These are phyloP conservation scores for Phasia obesa DNA, from an alignment of 2,888 invertebrate species.

Conservation along the genomic window DNA sequence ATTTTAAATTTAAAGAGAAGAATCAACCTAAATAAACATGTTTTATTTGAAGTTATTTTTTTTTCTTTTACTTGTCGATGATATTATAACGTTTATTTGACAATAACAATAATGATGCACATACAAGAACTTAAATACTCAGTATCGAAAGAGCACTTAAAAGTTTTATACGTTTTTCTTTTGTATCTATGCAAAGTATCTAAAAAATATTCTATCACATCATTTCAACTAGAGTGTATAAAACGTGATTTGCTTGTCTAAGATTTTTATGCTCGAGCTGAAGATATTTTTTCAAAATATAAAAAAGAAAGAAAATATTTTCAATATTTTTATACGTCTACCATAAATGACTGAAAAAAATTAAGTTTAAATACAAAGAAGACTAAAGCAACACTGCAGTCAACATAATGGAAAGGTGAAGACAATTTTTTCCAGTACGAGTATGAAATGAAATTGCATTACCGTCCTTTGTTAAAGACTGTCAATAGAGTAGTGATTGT, in stretches of 20 bases:
- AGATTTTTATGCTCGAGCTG: conserved; percentile 33
- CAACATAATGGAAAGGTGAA: conserved; percentile 15
- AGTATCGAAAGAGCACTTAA: conserved; percentile 41
- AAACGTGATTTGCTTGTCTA: conserved; percentile 68
- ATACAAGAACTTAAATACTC: conserved; percentile 12
- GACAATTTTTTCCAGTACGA: too few species aligned
- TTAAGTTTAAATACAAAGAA: conserved; percentile 40
- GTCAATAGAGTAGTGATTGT: conserved; percentile 51
- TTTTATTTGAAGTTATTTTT: conserved; percentile 45
- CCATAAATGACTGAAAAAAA: conserved; percentile 12
- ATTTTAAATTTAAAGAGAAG: conserved; percentile 34
- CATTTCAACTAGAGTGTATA: conserved; percentile 52
- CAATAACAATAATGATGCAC: conserved; percentile 20
- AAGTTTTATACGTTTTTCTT: conserved; percentile 35
- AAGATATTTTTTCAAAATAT: too few species aligned
- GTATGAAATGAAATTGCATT: conserved; percentile 60
- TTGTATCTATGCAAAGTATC: conserved; percentile 56
- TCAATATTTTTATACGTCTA: conserved; percentile 11
- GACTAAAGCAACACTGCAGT: not conserved
- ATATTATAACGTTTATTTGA: conserved; percentile 14
- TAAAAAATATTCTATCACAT: conserved; percentile 41
- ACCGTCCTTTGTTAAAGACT: conserved; percentile 6
- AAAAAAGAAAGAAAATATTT: not conserved
- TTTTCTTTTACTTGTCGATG: conserved; percentile 31
- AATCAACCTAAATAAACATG: conserved; percentile 50